Percentiles rank a stretch among this genome's conserved stretches.
These are phyloP conservation scores for Agriopis marginaria DNA, from an alignment of 2,888 invertebrate species.

Conservation along the genomic window DNA sequence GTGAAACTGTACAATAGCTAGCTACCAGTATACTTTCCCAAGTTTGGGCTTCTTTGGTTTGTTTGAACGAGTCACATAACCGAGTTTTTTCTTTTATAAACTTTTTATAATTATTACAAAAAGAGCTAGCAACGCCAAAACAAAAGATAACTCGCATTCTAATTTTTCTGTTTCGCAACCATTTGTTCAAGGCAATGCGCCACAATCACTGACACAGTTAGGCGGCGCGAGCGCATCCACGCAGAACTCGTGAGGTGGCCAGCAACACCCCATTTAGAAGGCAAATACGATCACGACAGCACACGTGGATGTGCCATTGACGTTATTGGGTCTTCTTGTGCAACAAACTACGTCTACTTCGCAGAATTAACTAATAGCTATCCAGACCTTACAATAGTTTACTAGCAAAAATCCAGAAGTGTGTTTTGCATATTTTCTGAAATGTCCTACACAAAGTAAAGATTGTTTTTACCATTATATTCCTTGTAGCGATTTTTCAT, in stretches of 20 bases:
- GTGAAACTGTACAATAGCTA: too few relatives aligned
- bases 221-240: conserved; percentile 36
- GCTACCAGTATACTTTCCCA: too few relatives aligned
- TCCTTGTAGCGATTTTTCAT: too few relatives aligned
- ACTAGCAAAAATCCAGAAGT: too few relatives aligned
- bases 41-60: too few relatives aligned
- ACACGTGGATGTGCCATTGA: conserved; percentile 58
- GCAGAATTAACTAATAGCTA: conserved; percentile 44
- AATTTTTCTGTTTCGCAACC: conserved; percentile 32
- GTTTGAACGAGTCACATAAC: too few relatives aligned
- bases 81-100: too few relatives aligned
- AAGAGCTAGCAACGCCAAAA: background rate
- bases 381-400: background rate
- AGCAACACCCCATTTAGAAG: conserved; percentile 76
- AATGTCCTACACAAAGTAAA: too few relatives aligned
- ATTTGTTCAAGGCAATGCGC: conserved; percentile 51
- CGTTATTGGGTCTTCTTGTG: conserved; percentile 60
- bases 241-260: conserved; percentile 69
- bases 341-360: conserved; percentile 51
- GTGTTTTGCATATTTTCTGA: too few relatives aligned
- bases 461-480: too few relatives aligned
- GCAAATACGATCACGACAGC: conserved; percentile 79
- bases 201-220: conserved; percentile 73
- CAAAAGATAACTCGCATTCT: conserved; percentile 2
- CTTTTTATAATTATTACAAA: too few relatives aligned